Conservation (phyloP, 2,888 invertebrate genomes). For the Dioctria linearis region DNA sequence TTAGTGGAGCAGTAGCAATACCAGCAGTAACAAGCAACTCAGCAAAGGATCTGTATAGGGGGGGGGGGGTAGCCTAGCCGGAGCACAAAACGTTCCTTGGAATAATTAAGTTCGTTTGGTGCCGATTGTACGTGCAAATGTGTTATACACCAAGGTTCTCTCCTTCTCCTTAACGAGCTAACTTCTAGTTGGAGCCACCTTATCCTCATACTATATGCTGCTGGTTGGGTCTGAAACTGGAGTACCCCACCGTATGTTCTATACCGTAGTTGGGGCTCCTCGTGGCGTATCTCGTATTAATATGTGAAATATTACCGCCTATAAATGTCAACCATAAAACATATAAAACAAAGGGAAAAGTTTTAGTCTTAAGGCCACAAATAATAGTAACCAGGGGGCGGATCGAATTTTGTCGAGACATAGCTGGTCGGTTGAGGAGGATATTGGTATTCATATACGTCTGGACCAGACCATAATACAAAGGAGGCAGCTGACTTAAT, state of each 20-base stretch:
- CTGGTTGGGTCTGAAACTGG: background rate
- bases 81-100: conserved; percentile 36
- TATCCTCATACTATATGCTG: background rate
- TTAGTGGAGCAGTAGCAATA: too few species aligned
- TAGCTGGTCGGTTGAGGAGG: background rate
- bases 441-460: too few species aligned
- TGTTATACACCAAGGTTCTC: conserved; percentile 7
- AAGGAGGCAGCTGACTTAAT: too few species aligned
- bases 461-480: background rate
- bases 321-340: conserved; percentile 53
- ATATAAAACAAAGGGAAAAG: conserved; percentile 43
- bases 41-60: background rate
- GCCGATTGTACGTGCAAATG: conserved; percentile 51
- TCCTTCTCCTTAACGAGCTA: conserved; percentile 47
- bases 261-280: background rate
- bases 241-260: background rate
- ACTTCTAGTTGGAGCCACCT: conserved; percentile 29
- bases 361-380: conserved; percentile 50
- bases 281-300: conserved; percentile 53
- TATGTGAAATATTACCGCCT: conserved; percentile 58
- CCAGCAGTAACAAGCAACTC: background rate
- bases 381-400: conserved; percentile 31
- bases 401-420: conserved; percentile 22
- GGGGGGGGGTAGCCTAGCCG: too few species aligned
- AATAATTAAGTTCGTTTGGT: conserved; percentile 52